Percentiles rank a stretch among this genome's conserved stretches.
Evolutionary conservation across 1,140 invertebrate genomes (phyloP).

Genomic region (Aphelinus atriplicis): DNA sequence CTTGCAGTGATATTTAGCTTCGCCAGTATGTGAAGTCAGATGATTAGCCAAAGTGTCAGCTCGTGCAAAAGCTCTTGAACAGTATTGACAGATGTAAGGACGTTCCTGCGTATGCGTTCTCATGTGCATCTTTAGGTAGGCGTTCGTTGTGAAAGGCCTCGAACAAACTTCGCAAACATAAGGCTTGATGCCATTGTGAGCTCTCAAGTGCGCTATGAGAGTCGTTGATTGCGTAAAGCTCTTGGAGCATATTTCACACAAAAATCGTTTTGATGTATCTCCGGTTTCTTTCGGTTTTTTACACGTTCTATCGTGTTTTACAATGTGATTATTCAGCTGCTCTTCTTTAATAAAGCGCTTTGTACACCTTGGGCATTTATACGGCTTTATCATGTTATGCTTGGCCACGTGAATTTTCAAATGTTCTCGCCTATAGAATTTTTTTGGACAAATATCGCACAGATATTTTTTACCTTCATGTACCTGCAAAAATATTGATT

Average conservation of each 20-base stretch:
- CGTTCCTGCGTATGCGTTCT: slow-evolving; percentile 70
- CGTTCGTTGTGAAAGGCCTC: slow-evolving; percentile 67
- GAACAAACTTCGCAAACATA: slow-evolving; percentile 75
- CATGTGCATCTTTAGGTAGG: slow-evolving; percentile 65
- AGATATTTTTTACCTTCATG: slow-evolving; percentile 75
- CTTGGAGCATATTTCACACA: slow-evolving; percentile 74
- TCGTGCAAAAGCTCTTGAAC: slow-evolving; percentile 64
- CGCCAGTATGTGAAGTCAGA: slow-evolving; percentile 67
- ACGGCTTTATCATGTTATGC: slow-evolving; percentile 65
- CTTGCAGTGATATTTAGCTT: slow-evolving; percentile 73
- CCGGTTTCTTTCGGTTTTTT: slow-evolving; percentile 65
- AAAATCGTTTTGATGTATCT: slow-evolving; percentile 75
- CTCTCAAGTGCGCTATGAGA: slow-evolving; percentile 65
- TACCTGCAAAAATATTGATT: slow-evolving; percentile 44
- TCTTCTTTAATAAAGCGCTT: slow-evolving; percentile 67
- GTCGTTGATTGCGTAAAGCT: slow-evolving; percentile 68
- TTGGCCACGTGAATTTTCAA: slow-evolving; percentile 64
- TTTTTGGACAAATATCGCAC: slow-evolving; percentile 74
- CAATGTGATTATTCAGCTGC: slow-evolving; percentile 64
- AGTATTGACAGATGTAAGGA: slow-evolving; percentile 70
- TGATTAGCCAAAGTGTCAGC: slow-evolving; percentile 66
- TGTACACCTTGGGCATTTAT: slow-evolving; percentile 62
- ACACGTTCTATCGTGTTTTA: slow-evolving; percentile 70
- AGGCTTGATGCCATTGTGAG: slow-evolving; percentile 75
- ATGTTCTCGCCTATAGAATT: slow-evolving; percentile 74